Base-by-base conservation (phyloP, 2,797 vertebrate genomes). In the Xenops minutus region DNA sequence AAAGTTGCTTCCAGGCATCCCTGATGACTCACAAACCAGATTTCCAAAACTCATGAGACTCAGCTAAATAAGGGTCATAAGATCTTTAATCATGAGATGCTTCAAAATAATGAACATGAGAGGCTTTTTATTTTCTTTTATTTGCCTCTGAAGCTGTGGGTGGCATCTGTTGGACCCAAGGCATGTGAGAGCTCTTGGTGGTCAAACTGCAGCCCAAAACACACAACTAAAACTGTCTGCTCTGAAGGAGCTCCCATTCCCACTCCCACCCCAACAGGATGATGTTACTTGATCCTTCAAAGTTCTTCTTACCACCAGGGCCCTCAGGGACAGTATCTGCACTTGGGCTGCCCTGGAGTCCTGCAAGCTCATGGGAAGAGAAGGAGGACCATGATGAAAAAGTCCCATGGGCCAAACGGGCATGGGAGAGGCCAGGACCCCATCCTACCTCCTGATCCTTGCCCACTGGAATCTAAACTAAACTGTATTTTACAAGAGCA, bases 221-320 rank as follows among this genome's bases (percentile, higher is more conserved):
- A 27, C 24, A 43, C 0, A 12, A 76, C 24, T 0, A 3, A 68
- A 72, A 68, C 6, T 1, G 0, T 12, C 12, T 56, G 52, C 46
- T 88, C 62, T 64, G 39, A 81, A 30, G 49, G 12, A 89, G 26
- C 14, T 88, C 19, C 43, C 3, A 18, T 46, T 89, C 34, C 27
- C 27, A 44, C 51, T 92, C 55, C 36, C 17, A 67, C 4, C 12
- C 22, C 62, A 84, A n/a, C 2, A 63, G 37, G 48, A 89, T 76
- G 46, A 73, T 61, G n/a, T 13, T 77, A n/a, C 18, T n/a, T 5
- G 4, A 48, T 27, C 19, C 11, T 82, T 76, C 56, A 49, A 24
- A 74, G 22, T 15, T 66, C 20, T 80, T 73, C 48, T 43, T 74
- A 24, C 64, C 49, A 39, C 10, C 0, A 12, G 22, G 8, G 12